Percentiles rank a stretch among this genome's conserved stretches.
These are phyloP conservation scores for Diorhabda carinulata DNA, from an alignment of 1,140 invertebrate species.

Conservation along the genomic window DNA sequence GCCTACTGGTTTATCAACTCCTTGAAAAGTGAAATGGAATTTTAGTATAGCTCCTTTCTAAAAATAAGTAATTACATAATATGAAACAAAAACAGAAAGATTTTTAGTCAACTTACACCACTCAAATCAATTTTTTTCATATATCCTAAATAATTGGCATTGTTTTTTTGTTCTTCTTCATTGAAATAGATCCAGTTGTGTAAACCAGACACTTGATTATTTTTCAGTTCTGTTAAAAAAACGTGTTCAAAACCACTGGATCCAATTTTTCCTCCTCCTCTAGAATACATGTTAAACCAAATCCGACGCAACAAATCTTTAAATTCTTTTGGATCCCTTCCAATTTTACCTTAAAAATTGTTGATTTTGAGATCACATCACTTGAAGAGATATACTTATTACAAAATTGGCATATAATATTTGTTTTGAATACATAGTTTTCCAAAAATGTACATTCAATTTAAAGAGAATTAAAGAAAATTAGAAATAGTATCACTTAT, in stretches of 20 bases:
- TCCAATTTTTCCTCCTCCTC: conserved; percentile 69
- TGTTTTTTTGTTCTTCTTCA: conserved; percentile 62
- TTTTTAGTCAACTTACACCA: conserved; percentile 55
- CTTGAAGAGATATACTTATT: no score
- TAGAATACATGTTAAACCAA: conserved; percentile 79
- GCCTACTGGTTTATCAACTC: conserved; percentile 70
- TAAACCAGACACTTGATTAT: conserved; percentile 70
- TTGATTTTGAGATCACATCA: no score
- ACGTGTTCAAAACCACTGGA: conserved; percentile 85
- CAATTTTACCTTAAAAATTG: conserved; percentile 44
- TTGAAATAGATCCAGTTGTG: conserved; percentile 89
- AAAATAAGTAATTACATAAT: conserved; percentile 45
- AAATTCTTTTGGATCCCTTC: conserved; percentile 62
- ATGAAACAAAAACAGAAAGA: background rate
- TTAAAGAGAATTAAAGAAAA: no score
- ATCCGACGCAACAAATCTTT: conserved; percentile 68
- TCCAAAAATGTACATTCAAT: no score
- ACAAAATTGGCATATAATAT: no score
- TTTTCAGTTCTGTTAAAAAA: conserved; percentile 79
- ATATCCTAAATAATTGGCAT: conserved; percentile 77
- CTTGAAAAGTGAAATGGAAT: conserved; percentile 69
- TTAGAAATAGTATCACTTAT: no score
- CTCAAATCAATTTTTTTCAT: conserved; percentile 66
- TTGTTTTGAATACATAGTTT: no score
- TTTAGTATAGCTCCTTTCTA: conserved; percentile 79